phyloP scores from a whole-genome alignment of 1,140 invertebrate genomes.

The Anagrus nilaparvatae region DNA sequence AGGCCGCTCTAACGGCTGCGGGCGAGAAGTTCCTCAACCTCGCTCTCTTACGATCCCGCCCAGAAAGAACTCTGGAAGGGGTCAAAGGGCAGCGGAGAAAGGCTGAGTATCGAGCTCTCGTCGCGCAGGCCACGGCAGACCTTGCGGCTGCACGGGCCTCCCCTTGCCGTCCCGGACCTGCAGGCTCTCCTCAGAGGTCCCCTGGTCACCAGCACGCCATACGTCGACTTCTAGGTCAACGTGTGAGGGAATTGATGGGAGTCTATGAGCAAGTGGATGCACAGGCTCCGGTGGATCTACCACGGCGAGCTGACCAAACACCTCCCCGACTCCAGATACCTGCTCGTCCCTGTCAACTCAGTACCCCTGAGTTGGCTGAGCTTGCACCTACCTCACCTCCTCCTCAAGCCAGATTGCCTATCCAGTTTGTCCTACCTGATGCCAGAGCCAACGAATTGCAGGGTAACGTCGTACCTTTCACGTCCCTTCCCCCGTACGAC shows the following conservation, averaged over 20 bases:
- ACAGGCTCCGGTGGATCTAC: not conserved
- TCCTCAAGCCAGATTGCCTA: not conserved
- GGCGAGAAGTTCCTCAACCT: slow-evolving; percentile 2
- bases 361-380: no score
- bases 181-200: no score
- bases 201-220: not conserved
- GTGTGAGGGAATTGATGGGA: not conserved
- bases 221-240: not conserved
- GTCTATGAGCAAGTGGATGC: not conserved
- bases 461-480: not conserved
- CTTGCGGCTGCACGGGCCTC: not conserved
- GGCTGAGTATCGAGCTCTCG: not conserved
- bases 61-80: slow-evolving; percentile 1
- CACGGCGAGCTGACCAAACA: not conserved
- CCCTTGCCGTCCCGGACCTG: not conserved
- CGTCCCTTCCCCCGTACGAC: not conserved
- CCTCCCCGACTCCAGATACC: not conserved
- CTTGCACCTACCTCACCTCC: no score
- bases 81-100: slow-evolving; percentile 10
- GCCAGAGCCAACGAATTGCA: not conserved
- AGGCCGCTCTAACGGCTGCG: not conserved
- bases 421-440: not conserved
- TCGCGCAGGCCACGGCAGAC: not conserved
- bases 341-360: no score
- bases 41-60: not conserved